A percentile compares a stretch with the other conserved stretches of the same genome.
Evolutionary conservation across 2,797 vertebrate genomes (phyloP).

Genomic region (Periparus ater): DNA sequence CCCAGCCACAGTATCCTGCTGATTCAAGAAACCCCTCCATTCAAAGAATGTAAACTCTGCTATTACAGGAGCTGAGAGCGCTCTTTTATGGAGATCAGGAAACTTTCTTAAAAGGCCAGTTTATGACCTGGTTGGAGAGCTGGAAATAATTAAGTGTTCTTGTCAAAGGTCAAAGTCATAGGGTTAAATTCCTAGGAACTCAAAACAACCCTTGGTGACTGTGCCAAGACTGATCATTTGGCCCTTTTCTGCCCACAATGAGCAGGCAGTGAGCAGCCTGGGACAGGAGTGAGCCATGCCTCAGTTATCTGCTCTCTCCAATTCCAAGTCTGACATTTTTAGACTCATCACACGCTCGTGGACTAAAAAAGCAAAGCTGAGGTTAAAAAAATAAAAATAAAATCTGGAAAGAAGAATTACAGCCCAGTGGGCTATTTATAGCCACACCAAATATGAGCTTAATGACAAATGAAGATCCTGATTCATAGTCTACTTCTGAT

Average conservation of each 20-base stretch:
- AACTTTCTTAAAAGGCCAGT: slow-evolving; percentile 18
- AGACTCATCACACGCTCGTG: neutral
- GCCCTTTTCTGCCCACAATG: neutral
- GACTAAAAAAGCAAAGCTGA: neutral
- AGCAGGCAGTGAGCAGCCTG: neutral
- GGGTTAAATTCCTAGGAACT: slow-evolving; percentile 64
- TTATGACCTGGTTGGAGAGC: slow-evolving; percentile 50
- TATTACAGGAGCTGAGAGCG: neutral
- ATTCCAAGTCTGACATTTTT: neutral
- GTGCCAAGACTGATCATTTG: neutral
- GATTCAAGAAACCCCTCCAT: slow-evolving; percentile 16
- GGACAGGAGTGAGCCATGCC: neutral
- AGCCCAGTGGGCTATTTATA: slow-evolving; percentile 40
- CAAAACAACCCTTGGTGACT: neutral
- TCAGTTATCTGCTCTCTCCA: neutral
- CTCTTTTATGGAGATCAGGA: slow-evolving; percentile 34
- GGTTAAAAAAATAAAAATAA: neutral
- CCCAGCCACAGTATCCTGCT: neutral
- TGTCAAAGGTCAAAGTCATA: slow-evolving; percentile 66
- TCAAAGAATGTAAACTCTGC: slow-evolving; percentile 42
- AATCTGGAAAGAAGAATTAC: neutral
- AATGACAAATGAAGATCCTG: neutral
- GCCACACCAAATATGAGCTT: neutral
- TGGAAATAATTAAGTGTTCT: slow-evolving; percentile 70
- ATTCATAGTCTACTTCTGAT: slow-evolving; percentile 28